Evolutionary conservation across 2,113 vertebrate species (phyloP).

Genomic region (Psettodes erumei): DNA sequence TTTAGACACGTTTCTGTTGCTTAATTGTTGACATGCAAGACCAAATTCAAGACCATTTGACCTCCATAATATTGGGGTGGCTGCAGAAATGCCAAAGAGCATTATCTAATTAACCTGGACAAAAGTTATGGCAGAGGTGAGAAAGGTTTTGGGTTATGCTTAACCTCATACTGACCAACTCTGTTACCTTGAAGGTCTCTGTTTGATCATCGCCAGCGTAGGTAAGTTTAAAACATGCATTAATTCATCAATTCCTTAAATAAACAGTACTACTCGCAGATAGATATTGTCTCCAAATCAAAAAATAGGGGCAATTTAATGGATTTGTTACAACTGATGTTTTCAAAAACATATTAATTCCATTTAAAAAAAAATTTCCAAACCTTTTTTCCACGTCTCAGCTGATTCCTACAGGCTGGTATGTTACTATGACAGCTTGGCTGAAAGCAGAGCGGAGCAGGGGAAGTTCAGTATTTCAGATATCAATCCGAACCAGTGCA

Average conservation of each 20-base stretch:
- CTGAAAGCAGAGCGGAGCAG: slow-evolving; percentile 76
- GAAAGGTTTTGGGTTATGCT: neutral
- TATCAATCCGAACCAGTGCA: slow-evolving; percentile 81
- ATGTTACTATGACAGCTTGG: slow-evolving; percentile 88
- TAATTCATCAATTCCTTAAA: neutral
- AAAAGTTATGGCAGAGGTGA: neutral
- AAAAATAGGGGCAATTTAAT: too few relatives aligned
- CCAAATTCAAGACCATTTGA: neutral
- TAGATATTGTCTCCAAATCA: neutral
- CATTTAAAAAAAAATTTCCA: neutral
- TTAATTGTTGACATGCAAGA: neutral
- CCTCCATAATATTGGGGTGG: neutral
- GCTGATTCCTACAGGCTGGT: slow-evolving; percentile 81
- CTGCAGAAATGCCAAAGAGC: neutral
- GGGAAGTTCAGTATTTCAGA: slow-evolving; percentile 76
- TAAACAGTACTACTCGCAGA: neutral
- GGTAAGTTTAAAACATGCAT: slow-evolving; percentile 22
- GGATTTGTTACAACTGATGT: neutral
- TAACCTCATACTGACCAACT: neutral
- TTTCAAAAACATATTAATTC: neutral
- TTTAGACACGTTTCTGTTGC: neutral
- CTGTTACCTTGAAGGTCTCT: slow-evolving; percentile 21
- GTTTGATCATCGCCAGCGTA: slow-evolving; percentile 25
- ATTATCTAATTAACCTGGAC: too few relatives aligned
- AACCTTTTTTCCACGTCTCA: neutral